phyloP scores from a whole-genome alignment of 2,797 vertebrate species.

The Megaceryle alcyon region DNA sequence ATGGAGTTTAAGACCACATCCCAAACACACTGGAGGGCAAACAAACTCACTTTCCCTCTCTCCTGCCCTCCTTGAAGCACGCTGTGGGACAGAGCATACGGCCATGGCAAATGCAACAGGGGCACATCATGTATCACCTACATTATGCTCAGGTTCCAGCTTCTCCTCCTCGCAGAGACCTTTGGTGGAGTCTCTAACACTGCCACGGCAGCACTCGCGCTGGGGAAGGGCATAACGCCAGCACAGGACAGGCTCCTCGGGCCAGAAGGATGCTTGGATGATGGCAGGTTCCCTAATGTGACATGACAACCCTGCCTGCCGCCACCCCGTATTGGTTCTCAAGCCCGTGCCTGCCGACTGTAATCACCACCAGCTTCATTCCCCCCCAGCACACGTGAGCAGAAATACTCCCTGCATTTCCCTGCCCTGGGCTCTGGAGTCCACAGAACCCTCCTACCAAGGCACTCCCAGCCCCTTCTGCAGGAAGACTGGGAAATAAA shows the following conservation, averaged over 20 bases:
- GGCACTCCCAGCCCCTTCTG: not conserved
- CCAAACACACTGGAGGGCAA: not conserved
- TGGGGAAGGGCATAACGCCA: accelerated
- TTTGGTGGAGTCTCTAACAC: not conserved
- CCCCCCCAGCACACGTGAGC: not conserved
- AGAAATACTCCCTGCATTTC: not conserved
- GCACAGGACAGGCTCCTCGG: not conserved
- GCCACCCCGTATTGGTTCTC: not conserved
- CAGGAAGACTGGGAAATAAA: not conserved
- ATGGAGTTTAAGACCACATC: not conserved
- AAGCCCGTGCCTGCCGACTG: not conserved
- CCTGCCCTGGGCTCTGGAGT: not conserved
- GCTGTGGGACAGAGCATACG: not conserved
- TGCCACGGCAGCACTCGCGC: accelerated
- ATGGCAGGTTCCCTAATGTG: not conserved
- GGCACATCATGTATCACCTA: not conserved
- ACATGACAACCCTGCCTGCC: not conserved
- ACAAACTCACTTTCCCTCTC: not conserved
- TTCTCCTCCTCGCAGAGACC: not conserved
- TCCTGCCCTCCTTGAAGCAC: not conserved
- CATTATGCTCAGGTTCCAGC: not conserved
- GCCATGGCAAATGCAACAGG: accelerated
- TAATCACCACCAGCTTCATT: not conserved
- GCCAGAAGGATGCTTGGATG: not conserved
- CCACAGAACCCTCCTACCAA: accelerated